These are phyloP conservation scores for Sipha maydis DNA, from an alignment of 2,888 invertebrate species.

Conservation along the genomic window DNA sequence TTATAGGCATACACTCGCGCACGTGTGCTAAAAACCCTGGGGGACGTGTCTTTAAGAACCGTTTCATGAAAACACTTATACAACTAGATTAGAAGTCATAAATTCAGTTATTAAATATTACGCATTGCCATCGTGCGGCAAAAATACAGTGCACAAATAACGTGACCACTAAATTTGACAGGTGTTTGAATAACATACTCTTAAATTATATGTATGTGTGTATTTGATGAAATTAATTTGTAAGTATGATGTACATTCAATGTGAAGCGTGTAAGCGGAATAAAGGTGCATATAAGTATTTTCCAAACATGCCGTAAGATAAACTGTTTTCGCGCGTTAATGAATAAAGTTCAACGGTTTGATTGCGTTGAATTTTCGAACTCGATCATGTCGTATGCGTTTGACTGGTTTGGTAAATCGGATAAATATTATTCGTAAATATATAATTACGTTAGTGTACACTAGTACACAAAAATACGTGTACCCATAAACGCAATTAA, in stretches of 20 bases:
- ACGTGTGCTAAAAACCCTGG: conserved; percentile 34
- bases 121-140: conserved; percentile 1
- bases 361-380: too few relatives aligned
- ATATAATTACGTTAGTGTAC: too few relatives aligned
- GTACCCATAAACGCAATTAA: too few relatives aligned
- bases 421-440: too few relatives aligned
- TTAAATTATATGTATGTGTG: neutral
- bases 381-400: too few relatives aligned
- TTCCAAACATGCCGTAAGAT: neutral
- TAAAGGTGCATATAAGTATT: neutral
- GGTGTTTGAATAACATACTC: conserved; percentile 28
- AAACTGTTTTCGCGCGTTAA: too few relatives aligned
- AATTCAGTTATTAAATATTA: conserved; percentile 47
- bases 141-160: neutral
- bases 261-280: neutral
- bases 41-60: conserved; percentile 18
- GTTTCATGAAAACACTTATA: conserved; percentile 3
- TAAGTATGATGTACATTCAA: neutral
- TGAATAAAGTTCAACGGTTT: too few relatives aligned
- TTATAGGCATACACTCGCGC: neutral
- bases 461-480: too few relatives aligned
- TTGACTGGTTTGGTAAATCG: too few relatives aligned
- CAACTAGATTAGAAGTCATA: conserved; percentile 36
- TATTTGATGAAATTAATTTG: conserved; percentile 16
- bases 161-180: conserved; percentile 6